Evolutionary conservation across 2,113 vertebrate genomes (phyloP).

Genomic region (Arenaria interpres): DNA sequence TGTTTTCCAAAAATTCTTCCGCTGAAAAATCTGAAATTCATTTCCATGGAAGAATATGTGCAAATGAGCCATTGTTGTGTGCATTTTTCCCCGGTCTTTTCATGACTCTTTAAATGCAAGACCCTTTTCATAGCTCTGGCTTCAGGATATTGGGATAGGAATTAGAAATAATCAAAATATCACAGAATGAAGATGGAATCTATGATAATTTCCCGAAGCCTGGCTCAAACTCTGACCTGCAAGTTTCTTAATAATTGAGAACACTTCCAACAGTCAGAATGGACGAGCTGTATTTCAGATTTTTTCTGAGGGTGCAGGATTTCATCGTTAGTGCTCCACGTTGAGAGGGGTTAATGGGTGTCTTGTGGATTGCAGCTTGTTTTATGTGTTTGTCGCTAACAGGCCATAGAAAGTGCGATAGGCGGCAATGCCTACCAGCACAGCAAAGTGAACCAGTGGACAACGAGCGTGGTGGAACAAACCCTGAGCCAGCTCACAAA

Average conservation of each 20-base stretch:
- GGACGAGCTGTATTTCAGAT: background rate
- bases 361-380: background rate
- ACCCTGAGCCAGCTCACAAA: conserved; percentile 92
- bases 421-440: conserved; percentile 92
- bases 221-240: background rate
- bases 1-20: background rate
- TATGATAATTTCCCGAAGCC: background rate
- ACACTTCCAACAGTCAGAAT: background rate
- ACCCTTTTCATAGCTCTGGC: background rate
- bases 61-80: background rate
- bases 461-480: conserved; percentile 87
- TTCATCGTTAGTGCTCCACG: background rate
- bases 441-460: conserved; percentile 93
- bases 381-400: background rate
- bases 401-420: conserved; percentile 89
- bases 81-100: background rate
- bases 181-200: background rate
- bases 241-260: background rate
- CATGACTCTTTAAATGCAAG: background rate
- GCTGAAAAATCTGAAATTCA: background rate
- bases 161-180: background rate
- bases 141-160: background rate
- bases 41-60: background rate
- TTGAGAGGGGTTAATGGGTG: background rate
- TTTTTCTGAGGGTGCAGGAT: background rate